These are phyloP conservation scores for Temnothorax unifasciatus DNA, from an alignment of 2,888 invertebrate genomes.

Conservation along the genomic window DNA sequence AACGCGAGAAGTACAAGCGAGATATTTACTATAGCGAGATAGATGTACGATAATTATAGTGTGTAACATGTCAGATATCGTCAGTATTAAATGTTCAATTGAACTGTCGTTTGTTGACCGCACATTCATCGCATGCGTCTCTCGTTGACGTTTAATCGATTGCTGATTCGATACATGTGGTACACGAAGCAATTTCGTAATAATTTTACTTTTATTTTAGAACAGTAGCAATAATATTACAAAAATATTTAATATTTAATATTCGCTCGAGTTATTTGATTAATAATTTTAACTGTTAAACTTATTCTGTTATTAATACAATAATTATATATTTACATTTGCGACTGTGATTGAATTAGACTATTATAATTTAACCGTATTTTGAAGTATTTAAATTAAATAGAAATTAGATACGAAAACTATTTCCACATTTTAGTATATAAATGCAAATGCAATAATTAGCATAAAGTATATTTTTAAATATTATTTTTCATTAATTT, in stretches of 20 bases:
- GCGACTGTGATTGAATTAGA: background rate
- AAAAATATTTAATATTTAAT: background rate
- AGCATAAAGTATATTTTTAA: background rate
- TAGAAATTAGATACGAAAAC: background rate
- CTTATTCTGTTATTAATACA: background rate
- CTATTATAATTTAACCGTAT: background rate
- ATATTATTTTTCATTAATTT: background rate
- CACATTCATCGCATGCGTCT: constrained; percentile 60
- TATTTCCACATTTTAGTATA: background rate
- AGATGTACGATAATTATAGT: constrained; percentile 59
- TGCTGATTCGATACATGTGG: constrained; percentile 50
- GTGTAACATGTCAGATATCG: constrained; percentile 59
- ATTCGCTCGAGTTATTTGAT: background rate
- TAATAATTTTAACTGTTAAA: constrained; percentile 13
- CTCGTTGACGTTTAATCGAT: constrained; percentile 71
- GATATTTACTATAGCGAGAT: background rate
- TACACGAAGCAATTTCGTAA: constrained; percentile 46
- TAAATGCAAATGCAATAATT: background rate
- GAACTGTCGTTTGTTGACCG: constrained; percentile 63
- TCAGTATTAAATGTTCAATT: constrained; percentile 69
- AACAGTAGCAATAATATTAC: background rate
- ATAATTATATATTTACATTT: background rate
- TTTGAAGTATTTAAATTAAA: background rate
- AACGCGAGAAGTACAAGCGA: background rate
- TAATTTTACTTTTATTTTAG: no score